A percentile compares a stretch with the other conserved stretches of the same genome.
These are phyloP conservation scores for Lagenorhynchus albirostris DNA, from an alignment of 2,113 vertebrate genomes.

Conservation along the genomic window DNA sequence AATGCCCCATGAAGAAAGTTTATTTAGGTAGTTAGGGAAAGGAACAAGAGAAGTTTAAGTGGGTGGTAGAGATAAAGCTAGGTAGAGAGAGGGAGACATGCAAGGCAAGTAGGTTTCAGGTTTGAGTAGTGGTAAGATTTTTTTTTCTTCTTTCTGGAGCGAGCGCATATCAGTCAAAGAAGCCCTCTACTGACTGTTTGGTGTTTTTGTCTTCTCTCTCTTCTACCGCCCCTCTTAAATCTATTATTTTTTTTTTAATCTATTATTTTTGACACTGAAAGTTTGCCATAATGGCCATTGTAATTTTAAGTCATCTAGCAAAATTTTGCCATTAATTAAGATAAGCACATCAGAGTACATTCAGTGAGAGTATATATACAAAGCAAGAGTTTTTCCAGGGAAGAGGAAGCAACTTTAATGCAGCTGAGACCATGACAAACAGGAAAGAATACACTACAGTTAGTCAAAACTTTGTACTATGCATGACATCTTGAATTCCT, in stretches of 20 bases:
- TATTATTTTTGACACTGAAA: not conserved
- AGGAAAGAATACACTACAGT: not conserved
- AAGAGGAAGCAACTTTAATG: not conserved
- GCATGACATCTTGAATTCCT: not conserved
- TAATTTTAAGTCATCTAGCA: not conserved
- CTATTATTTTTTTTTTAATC: not conserved
- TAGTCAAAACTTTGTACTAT: not conserved
- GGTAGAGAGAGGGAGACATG: not conserved
- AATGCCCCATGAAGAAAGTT: not conserved
- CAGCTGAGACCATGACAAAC: not conserved
- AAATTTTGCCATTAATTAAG: not conserved
- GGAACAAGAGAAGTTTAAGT: not conserved
- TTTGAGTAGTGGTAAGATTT: not conserved
- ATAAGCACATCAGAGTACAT: not conserved
- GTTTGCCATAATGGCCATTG: not conserved
- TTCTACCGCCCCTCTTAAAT: not conserved
- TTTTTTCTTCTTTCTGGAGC: not conserved
- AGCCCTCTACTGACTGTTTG: not conserved
- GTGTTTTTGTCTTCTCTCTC: not conserved
- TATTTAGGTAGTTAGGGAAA: not conserved
- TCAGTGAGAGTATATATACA: fast-evolving
- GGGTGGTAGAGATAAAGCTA: not conserved
- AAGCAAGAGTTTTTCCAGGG: not conserved
- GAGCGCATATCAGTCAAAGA: not conserved
- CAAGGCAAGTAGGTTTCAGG: slow-evolving; percentile 1